Conservation (phyloP, 64 coral and sea anemone genomes). For the Pachyseris speciosa region DNA sequence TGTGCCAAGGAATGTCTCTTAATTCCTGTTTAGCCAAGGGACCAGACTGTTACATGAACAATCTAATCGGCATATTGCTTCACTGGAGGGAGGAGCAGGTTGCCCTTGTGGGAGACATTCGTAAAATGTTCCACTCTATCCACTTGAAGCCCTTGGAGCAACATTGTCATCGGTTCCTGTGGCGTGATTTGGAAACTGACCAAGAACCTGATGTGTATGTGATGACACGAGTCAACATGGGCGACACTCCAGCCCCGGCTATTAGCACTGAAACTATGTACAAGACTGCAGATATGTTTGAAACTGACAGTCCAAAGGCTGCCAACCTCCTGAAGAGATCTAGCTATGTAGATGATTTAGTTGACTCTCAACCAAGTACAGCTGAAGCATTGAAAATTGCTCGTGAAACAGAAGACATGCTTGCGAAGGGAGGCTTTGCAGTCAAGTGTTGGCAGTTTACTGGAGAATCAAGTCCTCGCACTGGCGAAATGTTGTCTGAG, state of each 20-base stretch:
- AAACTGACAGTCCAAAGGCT: slow-evolving; percentile 37
- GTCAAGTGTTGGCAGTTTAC: slow-evolving; percentile 77
- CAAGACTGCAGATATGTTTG: slow-evolving; percentile 68
- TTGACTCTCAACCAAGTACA: slow-evolving; percentile 35
- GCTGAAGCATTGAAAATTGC: slow-evolving; percentile 48
- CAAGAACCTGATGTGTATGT: slow-evolving; percentile 62
- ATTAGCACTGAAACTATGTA: slow-evolving; percentile 67
- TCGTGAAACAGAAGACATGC: slow-evolving; percentile 57
- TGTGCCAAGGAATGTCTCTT: slow-evolving; percentile 55
- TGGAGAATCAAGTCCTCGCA: slow-evolving; percentile 50
- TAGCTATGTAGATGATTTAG: slow-evolving; percentile 67
- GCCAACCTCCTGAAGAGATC: slow-evolving; percentile 59
- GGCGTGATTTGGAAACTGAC: slow-evolving; percentile 20
- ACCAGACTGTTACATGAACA: slow-evolving; percentile 76
- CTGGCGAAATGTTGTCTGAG: not conserved
- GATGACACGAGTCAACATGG: slow-evolving; percentile 58
- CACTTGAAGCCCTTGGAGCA: slow-evolving; percentile 45
- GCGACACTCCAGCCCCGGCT: slow-evolving; percentile 25
- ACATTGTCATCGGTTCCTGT: slow-evolving; percentile 66
- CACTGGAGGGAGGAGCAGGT: slow-evolving; percentile 71
- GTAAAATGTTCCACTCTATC: slow-evolving; percentile 57
- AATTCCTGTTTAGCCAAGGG: slow-evolving; percentile 71
- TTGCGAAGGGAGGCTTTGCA: slow-evolving; percentile 64
- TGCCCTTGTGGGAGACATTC: slow-evolving; percentile 49
- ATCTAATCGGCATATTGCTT: slow-evolving; percentile 51